Evolutionary conservation across 2,113 vertebrate genomes (phyloP), one percentile per base, ranked within the genome.

Genomic region (Bagarius yarrelli): DNA sequence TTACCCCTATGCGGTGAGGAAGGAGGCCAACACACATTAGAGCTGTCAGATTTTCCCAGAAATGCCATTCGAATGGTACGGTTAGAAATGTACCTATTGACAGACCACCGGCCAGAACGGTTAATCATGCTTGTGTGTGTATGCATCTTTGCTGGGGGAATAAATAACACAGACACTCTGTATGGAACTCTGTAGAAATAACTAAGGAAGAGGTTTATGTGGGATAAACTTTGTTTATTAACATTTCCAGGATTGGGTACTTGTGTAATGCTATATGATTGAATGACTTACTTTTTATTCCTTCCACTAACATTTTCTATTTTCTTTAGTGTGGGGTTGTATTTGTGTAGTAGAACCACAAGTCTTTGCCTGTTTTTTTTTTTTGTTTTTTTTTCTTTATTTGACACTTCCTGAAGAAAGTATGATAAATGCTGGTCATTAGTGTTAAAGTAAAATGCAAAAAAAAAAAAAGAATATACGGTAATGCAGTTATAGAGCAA

Each of bases 1-100:
- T 80, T 83, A 81, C 47, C 64, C 64, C 80, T 34, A 47, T 67
- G 74, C 47, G 57, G 56, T 52, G 72, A 73, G 36, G 34, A 69
- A 70, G 23, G 14, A 57, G 30, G 57, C 64, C 44, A 80, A 66
- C 72, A 30, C 78, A 60, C 76, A 77, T 82, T 69, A 80, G 36
- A 59, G 21, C 84, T 47, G 70, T 47, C 36, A 19, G 47, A 66
- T 64, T 70, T 78, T 74, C 72, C 80, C 66, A 59, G 78, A 14
- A 80, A 72, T 56, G 25, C 40, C 8, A 23, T 61, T 59, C 15
- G 8, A 79, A 66, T 67, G 25, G 53, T 55, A 30, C 53, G 60
- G 40, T 60, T 11, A 47, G 12, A 12, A 53, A 59, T 77, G 64
- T 59, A n/a, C 32, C 56, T 53, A 74, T 79, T 59, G 8, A 53